A percentile compares a stretch with the other conserved stretches of the same genome.
Evolutionary conservation across 2,888 invertebrate species (phyloP).

Genomic region (Hirtodrosophila duncani): DNA sequence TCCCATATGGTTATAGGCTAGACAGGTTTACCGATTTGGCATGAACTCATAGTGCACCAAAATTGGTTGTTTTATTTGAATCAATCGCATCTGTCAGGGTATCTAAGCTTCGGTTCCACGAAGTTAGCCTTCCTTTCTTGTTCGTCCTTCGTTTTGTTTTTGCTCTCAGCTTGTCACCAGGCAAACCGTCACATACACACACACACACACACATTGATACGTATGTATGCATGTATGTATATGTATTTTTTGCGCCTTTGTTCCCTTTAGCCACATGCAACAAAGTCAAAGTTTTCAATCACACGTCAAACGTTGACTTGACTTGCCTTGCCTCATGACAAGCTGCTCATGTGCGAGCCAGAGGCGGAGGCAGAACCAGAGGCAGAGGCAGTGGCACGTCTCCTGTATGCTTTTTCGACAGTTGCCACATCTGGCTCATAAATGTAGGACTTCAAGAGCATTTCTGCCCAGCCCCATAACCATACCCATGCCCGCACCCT

Average conservation of each 20-base stretch:
- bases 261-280: slow-evolving; percentile 55
- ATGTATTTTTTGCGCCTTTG: slow-evolving; percentile 26
- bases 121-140: slow-evolving; percentile 14
- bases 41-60: no score
- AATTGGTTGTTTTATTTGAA: no score
- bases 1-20: no score
- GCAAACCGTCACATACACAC: slow-evolving; percentile 28
- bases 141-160: not conserved
- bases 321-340: no score
- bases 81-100: no score
- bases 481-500: not conserved
- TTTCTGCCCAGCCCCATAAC: not conserved
- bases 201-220: no score
- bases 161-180: slow-evolving; percentile 25
- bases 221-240: slow-evolving; percentile 17
- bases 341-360: no score
- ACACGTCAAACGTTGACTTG: slow-evolving; percentile 67
- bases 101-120: no score
- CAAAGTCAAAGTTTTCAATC: slow-evolving; percentile 74
- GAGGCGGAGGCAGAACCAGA: slow-evolving; percentile 1
- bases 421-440: slow-evolving; percentile 70
- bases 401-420: slow-evolving; percentile 59
- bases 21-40: no score
- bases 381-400: slow-evolving; percentile 19
- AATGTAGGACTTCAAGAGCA: slow-evolving; percentile 46